phyloP scores from a whole-genome alignment of 2,113 vertebrate species.

The Hirundichthys speculiger region DNA sequence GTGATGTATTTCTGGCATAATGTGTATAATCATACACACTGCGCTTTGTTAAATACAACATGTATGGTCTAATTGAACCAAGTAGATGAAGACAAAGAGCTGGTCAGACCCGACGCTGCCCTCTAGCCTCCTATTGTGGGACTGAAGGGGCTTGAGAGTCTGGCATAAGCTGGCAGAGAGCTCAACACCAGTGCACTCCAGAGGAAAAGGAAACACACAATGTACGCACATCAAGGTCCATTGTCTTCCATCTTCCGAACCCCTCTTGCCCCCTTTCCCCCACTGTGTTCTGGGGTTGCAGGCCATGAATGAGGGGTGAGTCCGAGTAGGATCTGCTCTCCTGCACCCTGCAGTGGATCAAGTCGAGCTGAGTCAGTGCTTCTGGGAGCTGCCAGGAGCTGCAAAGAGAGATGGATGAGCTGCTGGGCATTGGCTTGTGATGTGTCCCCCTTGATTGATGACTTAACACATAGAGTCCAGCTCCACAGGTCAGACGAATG shows the following conservation, averaged over 20 bases:
- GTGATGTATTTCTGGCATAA: conserved; percentile 30
- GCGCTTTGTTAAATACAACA: conserved; percentile 45
- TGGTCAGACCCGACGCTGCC: conserved; percentile 34
- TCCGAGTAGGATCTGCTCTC: conserved; percentile 58
- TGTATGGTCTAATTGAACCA: conserved; percentile 18
- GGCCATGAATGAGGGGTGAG: conserved; percentile 64
- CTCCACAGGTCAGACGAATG: conserved; percentile 40
- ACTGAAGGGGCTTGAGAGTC: conserved; percentile 35
- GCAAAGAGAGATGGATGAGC: conserved; percentile 76
- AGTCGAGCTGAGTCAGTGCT: conserved; percentile 63
- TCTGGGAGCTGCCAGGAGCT: conserved; percentile 69
- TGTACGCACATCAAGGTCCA: conserved; percentile 27
- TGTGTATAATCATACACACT: conserved; percentile 39
- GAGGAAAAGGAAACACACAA: conserved; percentile 25
- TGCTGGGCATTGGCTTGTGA: conserved; percentile 28
- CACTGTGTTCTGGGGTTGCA: conserved; percentile 62
- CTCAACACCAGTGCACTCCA: conserved; percentile 36
- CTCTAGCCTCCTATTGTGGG: conserved; percentile 39
- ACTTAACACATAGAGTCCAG: conserved; percentile 51
- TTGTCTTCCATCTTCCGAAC: conserved; percentile 49
- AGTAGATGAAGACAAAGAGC: conserved; percentile 29
- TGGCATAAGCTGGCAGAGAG: conserved; percentile 38
- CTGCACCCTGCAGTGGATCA: conserved; percentile 61
- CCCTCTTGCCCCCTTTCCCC: conserved; percentile 53
- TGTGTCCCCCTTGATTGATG: conserved; percentile 72